Percentiles rank a stretch among this genome's conserved stretches.
Evolutionary conservation across 2,113 vertebrate species (phyloP).

Genomic region (Edolisoma coerulescens): DNA sequence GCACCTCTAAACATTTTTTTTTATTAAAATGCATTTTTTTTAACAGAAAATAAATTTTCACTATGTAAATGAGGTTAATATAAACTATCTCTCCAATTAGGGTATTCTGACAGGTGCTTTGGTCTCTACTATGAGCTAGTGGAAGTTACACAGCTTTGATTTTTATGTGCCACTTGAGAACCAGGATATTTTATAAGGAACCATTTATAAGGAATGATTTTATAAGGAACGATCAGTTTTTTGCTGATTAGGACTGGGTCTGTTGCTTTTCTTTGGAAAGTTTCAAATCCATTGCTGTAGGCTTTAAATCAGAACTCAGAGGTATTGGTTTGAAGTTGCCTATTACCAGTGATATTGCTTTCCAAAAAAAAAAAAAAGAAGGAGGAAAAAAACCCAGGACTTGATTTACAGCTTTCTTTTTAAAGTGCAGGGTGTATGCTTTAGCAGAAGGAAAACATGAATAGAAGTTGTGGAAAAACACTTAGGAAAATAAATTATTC

Average conservation of each 20-base stretch:
- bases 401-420: neutral
- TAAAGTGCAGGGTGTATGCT: neutral
- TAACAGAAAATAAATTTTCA: neutral
- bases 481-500: neutral
- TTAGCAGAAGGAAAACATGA: neutral
- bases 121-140: neutral
- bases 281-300: neutral
- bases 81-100: neutral
- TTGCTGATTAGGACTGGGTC: neutral
- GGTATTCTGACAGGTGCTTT: neutral
- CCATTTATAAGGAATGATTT: too few species aligned
- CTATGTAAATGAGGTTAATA: neutral
- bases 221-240: too few species aligned
- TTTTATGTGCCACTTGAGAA: neutral
- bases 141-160: neutral
- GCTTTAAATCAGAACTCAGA: neutral
- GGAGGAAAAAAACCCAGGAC: neutral
- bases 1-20: neutral
- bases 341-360: neutral
- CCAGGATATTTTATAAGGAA: neutral
- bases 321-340: neutral
- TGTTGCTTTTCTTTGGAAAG: neutral
- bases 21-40: neutral
- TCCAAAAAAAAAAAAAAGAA: neutral
- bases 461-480: neutral